These are phyloP conservation scores for Ophthalmolycus amberensis DNA, from an alignment of 2,113 vertebrate species.

Conservation along the genomic window DNA sequence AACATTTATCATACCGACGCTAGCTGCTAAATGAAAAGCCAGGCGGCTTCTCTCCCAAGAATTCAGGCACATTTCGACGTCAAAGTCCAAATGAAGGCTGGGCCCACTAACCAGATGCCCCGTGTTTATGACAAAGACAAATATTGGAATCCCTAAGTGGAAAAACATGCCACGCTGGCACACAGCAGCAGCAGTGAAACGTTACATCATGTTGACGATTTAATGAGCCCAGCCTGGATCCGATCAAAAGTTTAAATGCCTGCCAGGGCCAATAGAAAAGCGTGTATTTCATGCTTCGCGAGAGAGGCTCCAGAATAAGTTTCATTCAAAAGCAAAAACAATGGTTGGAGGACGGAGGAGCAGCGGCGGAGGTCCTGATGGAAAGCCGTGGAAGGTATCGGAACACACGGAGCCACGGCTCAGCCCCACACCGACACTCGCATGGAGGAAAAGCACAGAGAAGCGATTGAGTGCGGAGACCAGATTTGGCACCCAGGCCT, in stretches of 20 bases:
- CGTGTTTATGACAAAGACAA: slow-evolving; percentile 76
- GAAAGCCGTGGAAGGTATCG: slow-evolving; percentile 60
- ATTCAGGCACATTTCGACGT: slow-evolving; percentile 59
- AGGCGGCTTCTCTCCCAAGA: slow-evolving; percentile 59
- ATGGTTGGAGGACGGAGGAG: slow-evolving; percentile 53
- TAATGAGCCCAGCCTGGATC: slow-evolving; percentile 76
- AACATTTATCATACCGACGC: slow-evolving; percentile 80
- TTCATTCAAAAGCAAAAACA: slow-evolving; percentile 64
- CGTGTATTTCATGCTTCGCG: slow-evolving; percentile 74
- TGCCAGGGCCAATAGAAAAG: slow-evolving; percentile 73
- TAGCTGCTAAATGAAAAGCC: slow-evolving; percentile 68
- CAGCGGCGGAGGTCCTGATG: slow-evolving; percentile 49
- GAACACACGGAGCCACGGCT: slow-evolving; percentile 43
- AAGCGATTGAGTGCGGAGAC: slow-evolving; percentile 52
- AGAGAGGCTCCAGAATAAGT: slow-evolving; percentile 67
- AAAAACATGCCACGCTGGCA: slow-evolving; percentile 79
- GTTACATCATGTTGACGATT: slow-evolving; percentile 75
- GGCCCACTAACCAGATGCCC: slow-evolving; percentile 72
- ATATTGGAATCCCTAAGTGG: slow-evolving; percentile 74
- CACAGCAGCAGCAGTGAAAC: slow-evolving; percentile 59
- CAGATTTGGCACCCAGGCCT: slow-evolving; percentile 55
- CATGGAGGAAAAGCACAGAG: slow-evolving; percentile 68
- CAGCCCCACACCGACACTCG: slow-evolving; percentile 51
- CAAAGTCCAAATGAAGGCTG: slow-evolving; percentile 64
- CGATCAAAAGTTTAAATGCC: slow-evolving; percentile 75